Percentiles rank a stretch among this genome's conserved stretches.
Evolutionary conservation across 2,797 vertebrate genomes (phyloP).

Genomic region (Xenentodon cancila): DNA sequence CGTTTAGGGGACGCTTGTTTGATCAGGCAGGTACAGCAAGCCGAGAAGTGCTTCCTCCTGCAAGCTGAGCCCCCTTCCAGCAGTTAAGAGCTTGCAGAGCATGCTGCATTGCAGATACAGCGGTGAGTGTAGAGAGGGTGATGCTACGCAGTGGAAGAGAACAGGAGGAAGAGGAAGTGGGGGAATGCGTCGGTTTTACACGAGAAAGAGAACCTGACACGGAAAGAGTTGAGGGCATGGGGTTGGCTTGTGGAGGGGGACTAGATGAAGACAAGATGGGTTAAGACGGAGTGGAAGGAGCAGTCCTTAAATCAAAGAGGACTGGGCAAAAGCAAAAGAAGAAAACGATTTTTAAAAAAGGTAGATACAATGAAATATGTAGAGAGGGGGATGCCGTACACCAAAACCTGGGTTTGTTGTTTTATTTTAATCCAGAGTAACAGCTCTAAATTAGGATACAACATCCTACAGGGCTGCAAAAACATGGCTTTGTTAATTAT

Average conservation of each 20-base stretch:
- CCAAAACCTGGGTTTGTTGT: too few relatives aligned
- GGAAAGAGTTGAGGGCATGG: background rate
- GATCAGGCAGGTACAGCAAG: conserved; percentile 52
- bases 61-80: conserved; percentile 51
- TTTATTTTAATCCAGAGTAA: too few relatives aligned
- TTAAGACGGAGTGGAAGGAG: background rate
- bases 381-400: too few relatives aligned
- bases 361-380: too few relatives aligned
- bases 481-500: too few relatives aligned
- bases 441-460: too few relatives aligned
- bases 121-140: conserved; percentile 37
- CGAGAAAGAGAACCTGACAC: conserved; percentile 14
- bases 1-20: conserved; percentile 32
- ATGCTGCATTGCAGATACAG: conserved; percentile 86
- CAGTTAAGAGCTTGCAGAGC: conserved; percentile 54
- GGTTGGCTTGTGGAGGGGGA: background rate
- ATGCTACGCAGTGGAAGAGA: conserved; percentile 43
- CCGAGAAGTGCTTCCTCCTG: conserved; percentile 43
- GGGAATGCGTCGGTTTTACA: conserved; percentile 18
- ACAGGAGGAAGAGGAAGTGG: conserved; percentile 19
- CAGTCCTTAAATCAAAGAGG: conserved; percentile 12
- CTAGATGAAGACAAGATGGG: background rate
- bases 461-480: too few relatives aligned
- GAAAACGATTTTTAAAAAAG: too few relatives aligned
- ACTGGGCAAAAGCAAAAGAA: background rate